A percentile compares a stretch with the other conserved stretches of the same genome.
Evolutionary conservation across 2,797 vertebrate genomes (phyloP).

Genomic region (Sebastes elongatus): DNA sequence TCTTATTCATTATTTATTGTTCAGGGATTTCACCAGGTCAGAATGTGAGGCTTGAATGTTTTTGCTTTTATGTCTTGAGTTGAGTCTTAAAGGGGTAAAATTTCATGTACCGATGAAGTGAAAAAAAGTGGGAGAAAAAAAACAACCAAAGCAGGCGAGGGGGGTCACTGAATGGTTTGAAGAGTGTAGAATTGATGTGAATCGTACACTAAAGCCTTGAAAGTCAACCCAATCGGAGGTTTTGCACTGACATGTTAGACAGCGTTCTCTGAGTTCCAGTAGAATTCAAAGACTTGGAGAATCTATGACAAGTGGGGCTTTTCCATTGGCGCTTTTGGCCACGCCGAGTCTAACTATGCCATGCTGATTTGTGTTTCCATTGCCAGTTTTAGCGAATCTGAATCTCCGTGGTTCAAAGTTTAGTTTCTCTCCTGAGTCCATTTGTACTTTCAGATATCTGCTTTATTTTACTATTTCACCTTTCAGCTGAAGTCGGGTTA

Average conservation of each 20-base stretch:
- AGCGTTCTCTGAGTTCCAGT: background rate
- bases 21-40: background rate
- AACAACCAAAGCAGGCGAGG: background rate
- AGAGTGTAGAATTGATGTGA: background rate
- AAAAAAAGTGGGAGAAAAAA: background rate
- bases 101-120: background rate
- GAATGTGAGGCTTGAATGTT: background rate
- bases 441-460: too few relatives aligned
- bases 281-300: background rate
- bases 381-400: too few relatives aligned
- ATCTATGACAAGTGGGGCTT: background rate
- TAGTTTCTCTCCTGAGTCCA: too few relatives aligned
- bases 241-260: background rate
- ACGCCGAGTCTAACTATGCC: too few relatives aligned
- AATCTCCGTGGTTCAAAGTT: too few relatives aligned
- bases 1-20: conserved; percentile 6
- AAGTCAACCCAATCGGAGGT: background rate
- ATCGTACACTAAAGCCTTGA: background rate
- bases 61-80: background rate
- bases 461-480: background rate
- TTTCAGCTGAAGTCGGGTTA: background rate
- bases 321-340: too few relatives aligned
- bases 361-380: too few relatives aligned
- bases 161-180: background rate
- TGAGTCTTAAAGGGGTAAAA: background rate